Conservation (phyloP, 2,113 vertebrate genomes). For the Xiphias gladius region DNA sequence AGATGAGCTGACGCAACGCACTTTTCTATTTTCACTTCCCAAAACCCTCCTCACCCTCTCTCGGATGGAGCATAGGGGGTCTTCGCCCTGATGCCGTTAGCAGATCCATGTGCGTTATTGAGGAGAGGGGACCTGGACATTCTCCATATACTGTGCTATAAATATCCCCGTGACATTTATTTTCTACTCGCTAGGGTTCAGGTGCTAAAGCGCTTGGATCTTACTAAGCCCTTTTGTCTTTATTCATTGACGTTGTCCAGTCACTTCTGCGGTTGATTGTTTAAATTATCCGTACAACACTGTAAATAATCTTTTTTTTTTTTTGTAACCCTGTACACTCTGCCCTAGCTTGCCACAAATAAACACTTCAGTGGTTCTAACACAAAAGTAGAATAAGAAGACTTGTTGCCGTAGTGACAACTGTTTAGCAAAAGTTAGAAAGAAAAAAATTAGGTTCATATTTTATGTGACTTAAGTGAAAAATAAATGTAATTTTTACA, state of each 20-base stretch:
- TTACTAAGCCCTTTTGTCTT: conserved; percentile 77
- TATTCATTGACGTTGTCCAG: conserved; percentile 51
- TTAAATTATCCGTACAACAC: conserved; percentile 55
- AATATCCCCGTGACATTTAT: conserved; percentile 97
- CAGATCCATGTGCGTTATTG: conserved; percentile 93
- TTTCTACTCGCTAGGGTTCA: conserved; percentile 93
- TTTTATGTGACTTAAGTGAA: no score
- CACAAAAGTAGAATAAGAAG: no score
- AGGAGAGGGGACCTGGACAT: conserved; percentile 92
- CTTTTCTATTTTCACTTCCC: conserved; percentile 86
- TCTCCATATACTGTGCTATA: conserved; percentile 94
- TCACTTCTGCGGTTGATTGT: conserved; percentile 43
- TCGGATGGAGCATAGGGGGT: conserved; percentile 47
- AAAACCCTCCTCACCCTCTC: conserved; percentile 70
- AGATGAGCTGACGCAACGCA: conserved; percentile 73
- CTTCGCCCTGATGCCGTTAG: conserved; percentile 89
- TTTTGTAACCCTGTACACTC: no score
- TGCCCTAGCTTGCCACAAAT: no score
- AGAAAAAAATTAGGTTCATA: no score
- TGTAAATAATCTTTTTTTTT: no score
- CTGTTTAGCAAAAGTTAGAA: no score
- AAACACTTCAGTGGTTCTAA: no score
- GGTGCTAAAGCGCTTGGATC: conserved; percentile 95
- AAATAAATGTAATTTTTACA: no score
- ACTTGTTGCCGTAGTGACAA: no score